Percentiles rank a stretch among this genome's conserved stretches.
These are phyloP conservation scores for Nesoenas mayeri DNA, from an alignment of 2,113 vertebrate genomes.

Conservation along the genomic window DNA sequence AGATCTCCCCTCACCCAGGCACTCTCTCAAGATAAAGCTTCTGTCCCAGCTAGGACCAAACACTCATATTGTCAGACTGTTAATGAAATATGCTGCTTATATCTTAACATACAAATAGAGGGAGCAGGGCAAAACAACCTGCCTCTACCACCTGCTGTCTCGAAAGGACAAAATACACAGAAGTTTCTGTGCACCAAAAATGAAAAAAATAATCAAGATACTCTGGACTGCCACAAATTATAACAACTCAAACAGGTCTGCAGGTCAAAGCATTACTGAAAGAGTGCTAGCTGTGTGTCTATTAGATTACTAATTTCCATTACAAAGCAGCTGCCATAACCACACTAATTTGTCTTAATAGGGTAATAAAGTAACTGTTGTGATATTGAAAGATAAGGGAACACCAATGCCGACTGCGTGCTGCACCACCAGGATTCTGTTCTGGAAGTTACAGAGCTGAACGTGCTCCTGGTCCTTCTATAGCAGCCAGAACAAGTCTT, in stretches of 20 bases:
- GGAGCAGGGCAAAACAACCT: neutral
- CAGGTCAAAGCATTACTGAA: neutral
- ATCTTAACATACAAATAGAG: neutral
- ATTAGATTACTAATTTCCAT: neutral
- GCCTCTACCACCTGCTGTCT: neutral
- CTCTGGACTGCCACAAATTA: neutral
- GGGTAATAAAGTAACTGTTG: neutral
- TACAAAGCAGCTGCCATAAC: neutral
- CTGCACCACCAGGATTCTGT: fast-evolving
- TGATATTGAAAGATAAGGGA: neutral
- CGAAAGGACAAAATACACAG: neutral
- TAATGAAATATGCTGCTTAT: neutral
- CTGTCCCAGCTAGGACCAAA: neutral
- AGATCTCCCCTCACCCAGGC: neutral
- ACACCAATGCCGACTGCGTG: fast-evolving
- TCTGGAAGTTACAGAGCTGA: neutral
- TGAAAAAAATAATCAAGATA: neutral
- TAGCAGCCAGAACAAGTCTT: neutral
- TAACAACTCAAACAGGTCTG: neutral
- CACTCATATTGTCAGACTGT: neutral
- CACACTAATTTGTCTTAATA: neutral
- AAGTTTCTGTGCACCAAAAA: neutral
- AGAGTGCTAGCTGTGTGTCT: neutral
- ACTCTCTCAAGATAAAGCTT: neutral
- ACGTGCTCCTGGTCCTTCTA: neutral